phyloP scores from a whole-genome alignment of 2,888 invertebrate species.

The Nomada ruficornis region DNA sequence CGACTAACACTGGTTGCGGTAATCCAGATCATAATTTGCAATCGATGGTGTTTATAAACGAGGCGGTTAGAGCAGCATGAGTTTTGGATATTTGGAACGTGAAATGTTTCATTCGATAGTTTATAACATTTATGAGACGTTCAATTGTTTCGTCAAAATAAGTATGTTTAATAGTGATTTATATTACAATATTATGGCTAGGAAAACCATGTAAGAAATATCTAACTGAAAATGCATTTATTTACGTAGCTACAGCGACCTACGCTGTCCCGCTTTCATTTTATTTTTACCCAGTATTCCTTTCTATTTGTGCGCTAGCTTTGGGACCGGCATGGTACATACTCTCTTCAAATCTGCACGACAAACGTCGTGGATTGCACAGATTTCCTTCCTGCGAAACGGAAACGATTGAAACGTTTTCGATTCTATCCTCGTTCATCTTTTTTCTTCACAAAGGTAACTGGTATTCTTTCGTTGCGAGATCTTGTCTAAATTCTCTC shows the following conservation, averaged over 20 bases:
- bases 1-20: no score
- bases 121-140: no score
- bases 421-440: neutral
- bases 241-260: constrained; percentile 49
- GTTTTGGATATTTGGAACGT: no score
- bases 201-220: constrained; percentile 16
- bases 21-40: no score
- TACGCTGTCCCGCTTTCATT: constrained; percentile 59
- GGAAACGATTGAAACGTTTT: constrained; percentile 17
- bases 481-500: neutral
- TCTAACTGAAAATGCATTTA: constrained; percentile 55
- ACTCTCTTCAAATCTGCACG: constrained; percentile 35
- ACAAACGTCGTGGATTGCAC: constrained; percentile 24
- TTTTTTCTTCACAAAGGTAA: neutral
- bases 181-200: neutral
- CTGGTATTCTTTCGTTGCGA: neutral
- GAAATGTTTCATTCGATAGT: no score
- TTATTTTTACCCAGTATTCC: constrained; percentile 60
- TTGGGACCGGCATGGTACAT: constrained; percentile 29
- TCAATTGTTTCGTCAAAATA: no score
- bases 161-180: no score
- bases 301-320: constrained; percentile 60
- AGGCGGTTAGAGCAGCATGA: no score
- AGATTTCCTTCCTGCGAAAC: constrained; percentile 13
- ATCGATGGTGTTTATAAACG: no score